These are phyloP conservation scores for Temnothorax curvispinosus DNA, from an alignment of 1,140 invertebrate genomes.

Conservation along the genomic window DNA sequence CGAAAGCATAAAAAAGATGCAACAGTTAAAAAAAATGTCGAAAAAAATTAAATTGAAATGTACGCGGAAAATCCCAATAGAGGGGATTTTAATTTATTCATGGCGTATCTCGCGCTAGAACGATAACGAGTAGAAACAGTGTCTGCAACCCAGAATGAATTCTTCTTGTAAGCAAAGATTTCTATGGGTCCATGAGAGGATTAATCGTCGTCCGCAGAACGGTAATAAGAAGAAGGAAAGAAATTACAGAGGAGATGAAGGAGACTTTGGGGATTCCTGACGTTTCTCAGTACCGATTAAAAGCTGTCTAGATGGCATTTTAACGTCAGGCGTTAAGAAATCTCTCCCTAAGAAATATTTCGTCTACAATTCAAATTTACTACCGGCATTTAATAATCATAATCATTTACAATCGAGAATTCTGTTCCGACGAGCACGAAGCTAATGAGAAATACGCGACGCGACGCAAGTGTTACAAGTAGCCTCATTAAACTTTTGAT, in stretches of 20 bases:
- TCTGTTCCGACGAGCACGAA: not conserved
- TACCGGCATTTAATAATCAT: not conserved
- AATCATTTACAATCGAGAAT: constrained; percentile 4
- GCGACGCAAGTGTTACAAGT: not conserved
- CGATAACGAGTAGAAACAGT: constrained; percentile 56
- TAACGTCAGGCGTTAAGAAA: constrained; percentile 22
- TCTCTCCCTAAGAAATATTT: not conserved
- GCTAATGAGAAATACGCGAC: not conserved
- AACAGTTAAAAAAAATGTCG: not conserved
- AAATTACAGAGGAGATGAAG: constrained; percentile 70
- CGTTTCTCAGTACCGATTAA: constrained; percentile 62
- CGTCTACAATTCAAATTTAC: constrained; percentile 13
- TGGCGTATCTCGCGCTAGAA: not conserved
- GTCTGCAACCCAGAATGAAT: constrained; percentile 17
- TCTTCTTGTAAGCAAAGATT: constrained; percentile 50
- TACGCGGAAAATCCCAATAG: constrained; percentile 5
- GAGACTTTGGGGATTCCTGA: constrained; percentile 68
- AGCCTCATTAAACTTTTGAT: constrained; percentile 43
- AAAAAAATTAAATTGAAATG: constrained; percentile 7
- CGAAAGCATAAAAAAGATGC: not conserved
- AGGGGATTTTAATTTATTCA: constrained; percentile 62
- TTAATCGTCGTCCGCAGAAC: constrained; percentile 62
- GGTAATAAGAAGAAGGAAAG: constrained; percentile 45
- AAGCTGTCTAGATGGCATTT: constrained; percentile 26
- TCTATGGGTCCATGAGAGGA: constrained; percentile 35